phyloP scores from a whole-genome alignment of 1,140 invertebrate species.

The Ceratosolen fusciceps region DNA sequence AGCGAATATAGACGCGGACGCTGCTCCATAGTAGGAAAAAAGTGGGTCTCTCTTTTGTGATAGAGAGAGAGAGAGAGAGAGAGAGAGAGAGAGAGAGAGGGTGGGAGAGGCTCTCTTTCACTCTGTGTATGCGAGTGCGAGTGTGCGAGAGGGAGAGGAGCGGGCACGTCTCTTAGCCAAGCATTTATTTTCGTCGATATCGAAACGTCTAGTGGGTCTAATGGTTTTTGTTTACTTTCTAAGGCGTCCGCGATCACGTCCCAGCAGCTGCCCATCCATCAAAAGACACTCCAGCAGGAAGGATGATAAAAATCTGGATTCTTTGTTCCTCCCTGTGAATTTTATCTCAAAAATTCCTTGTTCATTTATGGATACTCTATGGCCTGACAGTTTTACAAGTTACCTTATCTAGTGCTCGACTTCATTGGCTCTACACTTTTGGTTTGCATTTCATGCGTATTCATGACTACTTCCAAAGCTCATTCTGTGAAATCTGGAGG shows the following conservation, averaged over 20 bases:
- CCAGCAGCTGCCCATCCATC: background rate
- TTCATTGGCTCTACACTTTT: slow-evolving; percentile 17
- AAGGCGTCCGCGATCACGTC: slow-evolving; percentile 37
- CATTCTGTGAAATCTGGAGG: background rate
- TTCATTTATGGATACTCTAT: background rate
- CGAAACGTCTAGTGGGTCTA: slow-evolving; percentile 18
- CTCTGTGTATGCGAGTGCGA: too few relatives aligned
- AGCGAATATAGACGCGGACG: slow-evolving; percentile 38
- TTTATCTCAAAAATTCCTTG: background rate
- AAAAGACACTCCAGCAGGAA: background rate
- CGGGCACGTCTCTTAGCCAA: slow-evolving; percentile 20
- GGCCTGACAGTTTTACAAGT: background rate
- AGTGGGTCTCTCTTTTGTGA: background rate
- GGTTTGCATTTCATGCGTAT: slow-evolving; percentile 22
- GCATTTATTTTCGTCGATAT: slow-evolving; percentile 45
- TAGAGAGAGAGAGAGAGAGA: too few relatives aligned
- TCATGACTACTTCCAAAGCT: background rate
- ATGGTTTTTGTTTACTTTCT: slow-evolving; percentile 44
- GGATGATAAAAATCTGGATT: background rate
- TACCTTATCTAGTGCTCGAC: background rate
- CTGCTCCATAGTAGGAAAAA: slow-evolving; percentile 37
- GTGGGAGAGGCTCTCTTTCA: too few relatives aligned
- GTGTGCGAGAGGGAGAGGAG: too few relatives aligned
- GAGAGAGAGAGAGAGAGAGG: too few relatives aligned
- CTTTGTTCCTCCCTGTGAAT: background rate